Conservation (phyloP, 2,113 vertebrate genomes). For the Bucco capensis region DNA sequence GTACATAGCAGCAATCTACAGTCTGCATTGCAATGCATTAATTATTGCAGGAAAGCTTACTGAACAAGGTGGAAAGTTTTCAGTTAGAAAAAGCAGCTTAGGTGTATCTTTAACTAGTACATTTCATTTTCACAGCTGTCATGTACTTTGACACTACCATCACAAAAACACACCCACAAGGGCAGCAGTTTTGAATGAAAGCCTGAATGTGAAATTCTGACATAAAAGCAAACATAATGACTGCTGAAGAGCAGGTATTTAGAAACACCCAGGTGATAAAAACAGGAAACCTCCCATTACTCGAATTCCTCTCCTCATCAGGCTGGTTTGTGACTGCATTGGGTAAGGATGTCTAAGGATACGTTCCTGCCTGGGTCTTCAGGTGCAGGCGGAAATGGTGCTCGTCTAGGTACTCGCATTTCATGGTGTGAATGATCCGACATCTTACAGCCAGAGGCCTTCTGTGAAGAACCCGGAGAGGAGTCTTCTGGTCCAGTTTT, state of each 20-base stretch:
- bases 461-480: conserved; percentile 90
- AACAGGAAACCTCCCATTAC: not conserved
- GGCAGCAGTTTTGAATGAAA: not conserved
- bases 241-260: not conserved
- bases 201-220: not conserved
- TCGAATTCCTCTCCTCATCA: fast-evolving
- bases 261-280: fast-evolving
- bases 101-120: not conserved
- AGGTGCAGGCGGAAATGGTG: conserved; percentile 90
- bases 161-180: not conserved
- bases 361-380: conserved; percentile 95
- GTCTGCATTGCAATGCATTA: not conserved
- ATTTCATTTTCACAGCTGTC: not conserved
- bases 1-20: not conserved
- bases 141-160: not conserved
- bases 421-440: conserved; percentile 89
- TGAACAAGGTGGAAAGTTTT: not conserved
- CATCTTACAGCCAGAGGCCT: conserved; percentile 85
- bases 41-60: not conserved
- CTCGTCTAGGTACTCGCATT: conserved; percentile 74
- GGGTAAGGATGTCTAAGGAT: conserved; percentile 72
- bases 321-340: not conserved
- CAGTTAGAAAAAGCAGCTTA: not conserved
- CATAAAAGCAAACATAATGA: not conserved
- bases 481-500: conserved; percentile 92